Evolutionary conservation across 2,888 invertebrate species (phyloP).

Genomic region (Tipula helvola): DNA sequence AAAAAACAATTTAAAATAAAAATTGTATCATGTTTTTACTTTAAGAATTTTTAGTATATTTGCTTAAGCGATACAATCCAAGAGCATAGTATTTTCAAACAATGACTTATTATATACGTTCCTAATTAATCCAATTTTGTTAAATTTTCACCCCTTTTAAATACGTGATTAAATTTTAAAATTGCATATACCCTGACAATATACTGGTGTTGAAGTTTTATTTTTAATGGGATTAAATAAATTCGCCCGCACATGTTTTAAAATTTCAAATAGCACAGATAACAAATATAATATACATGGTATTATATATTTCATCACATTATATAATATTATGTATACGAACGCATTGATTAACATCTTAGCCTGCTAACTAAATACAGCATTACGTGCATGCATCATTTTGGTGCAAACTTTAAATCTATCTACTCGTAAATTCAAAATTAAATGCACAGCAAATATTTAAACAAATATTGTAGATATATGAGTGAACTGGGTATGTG

Average conservation of each 20-base stretch:
- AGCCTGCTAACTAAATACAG: neutral
- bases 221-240: neutral
- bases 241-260: neutral
- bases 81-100: too few relatives aligned
- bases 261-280: neutral
- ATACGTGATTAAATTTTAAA: neutral
- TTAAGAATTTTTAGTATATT: too few relatives aligned
- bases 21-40: too few relatives aligned
- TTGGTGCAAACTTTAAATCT: neutral
- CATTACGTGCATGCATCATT: neutral
- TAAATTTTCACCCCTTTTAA: neutral
- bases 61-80: too few relatives aligned
- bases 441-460: neutral
- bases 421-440: neutral
- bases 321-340: too few relatives aligned
- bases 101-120: neutral
- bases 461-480: neutral
- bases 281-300: neutral
- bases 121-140: neutral
- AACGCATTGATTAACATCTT: neutral
- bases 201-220: neutral
- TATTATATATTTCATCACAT: neutral
- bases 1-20: too few relatives aligned
- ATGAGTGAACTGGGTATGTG: neutral
- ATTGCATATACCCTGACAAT: neutral